These are phyloP conservation scores for Zaprionus ghesquierei DNA, from an alignment of 1,140 invertebrate species.

Conservation along the genomic window DNA sequence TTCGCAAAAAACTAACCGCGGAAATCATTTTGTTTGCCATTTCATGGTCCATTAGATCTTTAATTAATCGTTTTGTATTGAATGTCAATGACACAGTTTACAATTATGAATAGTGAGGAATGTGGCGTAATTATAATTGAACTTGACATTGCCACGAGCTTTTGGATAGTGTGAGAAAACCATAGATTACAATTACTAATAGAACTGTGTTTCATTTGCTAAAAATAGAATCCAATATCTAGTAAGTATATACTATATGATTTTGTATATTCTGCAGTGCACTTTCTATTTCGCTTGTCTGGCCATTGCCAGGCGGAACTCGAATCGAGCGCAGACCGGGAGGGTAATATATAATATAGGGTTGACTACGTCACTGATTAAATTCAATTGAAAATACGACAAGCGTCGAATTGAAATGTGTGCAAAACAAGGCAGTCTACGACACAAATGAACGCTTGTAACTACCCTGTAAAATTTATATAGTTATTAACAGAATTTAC, in stretches of 20 bases:
- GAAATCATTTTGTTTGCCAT: conserved; percentile 20
- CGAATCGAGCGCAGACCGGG: not conserved
- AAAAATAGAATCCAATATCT: not conserved
- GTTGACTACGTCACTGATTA: conserved; percentile 74
- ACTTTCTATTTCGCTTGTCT: conserved; percentile 61
- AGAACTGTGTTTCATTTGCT: conserved; percentile 16
- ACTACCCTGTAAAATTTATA: not conserved
- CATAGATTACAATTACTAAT: not conserved
- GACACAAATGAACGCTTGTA: not conserved
- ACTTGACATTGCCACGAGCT: conserved; percentile 54
- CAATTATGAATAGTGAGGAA: not conserved
- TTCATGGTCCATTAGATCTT: conserved; percentile 15
- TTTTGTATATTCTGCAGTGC: not conserved
- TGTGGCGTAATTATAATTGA: conserved; percentile 37
- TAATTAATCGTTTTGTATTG: conserved; percentile 57
- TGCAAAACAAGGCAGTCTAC: conserved; percentile 33
- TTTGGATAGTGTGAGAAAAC: not conserved
- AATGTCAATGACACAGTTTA: conserved; percentile 57
- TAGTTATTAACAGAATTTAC: not conserved
- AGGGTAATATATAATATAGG: not conserved
- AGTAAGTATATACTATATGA: not conserved
- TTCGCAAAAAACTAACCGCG: not conserved
- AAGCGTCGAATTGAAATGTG: conserved; percentile 32
- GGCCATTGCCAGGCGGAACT: conserved; percentile 54
- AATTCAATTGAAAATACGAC: conserved; percentile 71